Evolutionary conservation across 2,888 invertebrate genomes (phyloP).

Genomic region (Mycalesis mineus): DNA sequence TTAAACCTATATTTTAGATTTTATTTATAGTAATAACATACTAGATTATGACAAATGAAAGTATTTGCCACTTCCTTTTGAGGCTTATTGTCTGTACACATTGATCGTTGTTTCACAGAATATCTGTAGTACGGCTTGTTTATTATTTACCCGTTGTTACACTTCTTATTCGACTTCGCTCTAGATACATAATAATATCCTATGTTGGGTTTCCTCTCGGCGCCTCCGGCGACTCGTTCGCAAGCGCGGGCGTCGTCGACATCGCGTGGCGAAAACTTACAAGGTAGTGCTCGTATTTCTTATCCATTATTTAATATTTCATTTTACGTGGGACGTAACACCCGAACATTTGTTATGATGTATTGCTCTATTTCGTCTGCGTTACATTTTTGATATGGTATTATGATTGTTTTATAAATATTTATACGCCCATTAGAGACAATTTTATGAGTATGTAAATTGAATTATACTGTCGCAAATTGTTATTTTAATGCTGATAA

Average conservation of each 20-base stretch:
- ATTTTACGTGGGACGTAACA: constrained; percentile 8
- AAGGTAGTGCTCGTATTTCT: constrained; percentile 15
- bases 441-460: background rate
- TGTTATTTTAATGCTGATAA: too few relatives aligned
- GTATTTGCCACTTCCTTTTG: too few relatives aligned
- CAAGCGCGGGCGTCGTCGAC: constrained; percentile 5
- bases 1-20: too few relatives aligned
- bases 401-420: background rate
- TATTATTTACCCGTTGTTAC: background rate
- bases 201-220: constrained; percentile 1
- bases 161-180: constrained; percentile 10
- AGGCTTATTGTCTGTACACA: background rate
- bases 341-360: constrained; percentile 10
- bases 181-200: constrained; percentile 10
- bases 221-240: constrained; percentile 11
- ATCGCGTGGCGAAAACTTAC: constrained; percentile 10
- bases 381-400: background rate
- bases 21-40: too few relatives aligned
- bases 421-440: background rate
- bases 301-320: constrained; percentile 12
- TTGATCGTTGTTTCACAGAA: background rate
- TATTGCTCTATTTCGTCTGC: constrained; percentile 6
- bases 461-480: background rate
- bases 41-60: too few relatives aligned
- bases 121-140: background rate